Percentiles rank a stretch among this genome's conserved stretches.
Conservation (phyloP, 1,140 invertebrate species). For the Drosophila mojavensis region DNA sequence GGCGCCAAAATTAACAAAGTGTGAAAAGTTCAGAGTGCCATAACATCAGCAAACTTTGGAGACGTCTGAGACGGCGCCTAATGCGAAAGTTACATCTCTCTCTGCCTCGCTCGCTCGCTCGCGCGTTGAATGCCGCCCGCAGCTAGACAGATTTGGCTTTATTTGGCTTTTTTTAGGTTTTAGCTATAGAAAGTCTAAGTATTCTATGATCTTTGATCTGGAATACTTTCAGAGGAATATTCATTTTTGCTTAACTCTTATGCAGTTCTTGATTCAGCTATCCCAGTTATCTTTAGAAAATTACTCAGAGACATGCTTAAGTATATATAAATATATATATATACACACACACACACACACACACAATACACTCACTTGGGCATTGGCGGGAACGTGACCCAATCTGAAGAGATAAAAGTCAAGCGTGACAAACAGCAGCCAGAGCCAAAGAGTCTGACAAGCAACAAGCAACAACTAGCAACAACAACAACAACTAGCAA, state of each 20-base stretch:
- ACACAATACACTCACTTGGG: conserved; percentile 9
- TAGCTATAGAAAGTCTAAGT: not conserved
- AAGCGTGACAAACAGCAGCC: conserved; percentile 54
- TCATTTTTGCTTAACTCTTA: not conserved
- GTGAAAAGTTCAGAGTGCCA: conserved; percentile 69
- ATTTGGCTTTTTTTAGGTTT: not conserved
- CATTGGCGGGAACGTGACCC: conserved; percentile 59
- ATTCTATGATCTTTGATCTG: no score
- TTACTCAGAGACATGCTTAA: conserved; percentile 1
- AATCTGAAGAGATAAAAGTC: conserved; percentile 39
- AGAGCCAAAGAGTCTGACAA: conserved; percentile 26
- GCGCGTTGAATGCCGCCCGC: not conserved
- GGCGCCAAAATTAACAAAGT: conserved; percentile 68
- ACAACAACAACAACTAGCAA: conserved; percentile 19
- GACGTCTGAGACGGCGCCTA: conserved; percentile 19
- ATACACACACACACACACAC: not conserved
- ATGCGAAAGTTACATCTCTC: conserved; percentile 18
- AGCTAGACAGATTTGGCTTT: no score
- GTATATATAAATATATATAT: no score
- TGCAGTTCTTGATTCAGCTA: not conserved
- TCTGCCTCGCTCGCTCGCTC: no score
- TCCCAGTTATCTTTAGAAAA: not conserved
- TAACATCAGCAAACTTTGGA: conserved; percentile 4
- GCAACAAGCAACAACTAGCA: conserved; percentile 4
- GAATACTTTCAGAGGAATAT: not conserved